Evolutionary conservation across 2,113 vertebrate genomes (phyloP), one percentile per base, ranked within the genome.

Genomic region (Taurulus bubalis): DNA sequence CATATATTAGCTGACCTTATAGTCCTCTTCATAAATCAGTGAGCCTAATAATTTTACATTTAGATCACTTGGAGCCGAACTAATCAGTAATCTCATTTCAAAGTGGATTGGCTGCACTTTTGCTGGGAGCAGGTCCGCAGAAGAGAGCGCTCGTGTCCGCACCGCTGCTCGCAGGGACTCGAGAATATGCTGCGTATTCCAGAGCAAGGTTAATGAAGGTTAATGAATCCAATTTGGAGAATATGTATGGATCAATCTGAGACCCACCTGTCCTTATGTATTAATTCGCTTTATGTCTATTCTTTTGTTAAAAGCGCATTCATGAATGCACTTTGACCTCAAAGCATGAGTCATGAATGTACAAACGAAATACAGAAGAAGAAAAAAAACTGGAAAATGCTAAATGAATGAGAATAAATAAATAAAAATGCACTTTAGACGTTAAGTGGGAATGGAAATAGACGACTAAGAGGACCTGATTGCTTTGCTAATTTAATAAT

Each of bases 1-100:
- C 92, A 90, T 82, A 89, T 87, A 91, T 93, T 92, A 92, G 86
- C 85, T 92, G 94, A 94, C 93, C 94, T 93, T 90, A 92, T 84
- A 93, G 86, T 93, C 85, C 79, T 93, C 89, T 93, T 93, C 90
- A 95, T 95, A 94, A 95, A 95, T 95, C 91, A 94, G 77, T 86
- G 87, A 90, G 89, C 86, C 72, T 49, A 66, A 88, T 94, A 85
- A 93, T 94, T 93, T 90, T 85, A 87, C 91, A 92, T 93, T 93
- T 83, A 89, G 88, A 92, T 93, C 89, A 84, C 85, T 84, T 45
- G 77, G 86, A 93, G 91, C 92, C 85, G 92, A 94, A 91, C 91
- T 93, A 94, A 92, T 94, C 92, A 90, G 85, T 77, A 83, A 93
- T 90, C 87, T 92, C 86, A 77, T 90, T 90, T 91, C 45, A 85